Percentiles rank a stretch among this genome's conserved stretches.
phyloP scores from a whole-genome alignment of 2,113 vertebrate genomes.

The Sebastes schlegelii region DNA sequence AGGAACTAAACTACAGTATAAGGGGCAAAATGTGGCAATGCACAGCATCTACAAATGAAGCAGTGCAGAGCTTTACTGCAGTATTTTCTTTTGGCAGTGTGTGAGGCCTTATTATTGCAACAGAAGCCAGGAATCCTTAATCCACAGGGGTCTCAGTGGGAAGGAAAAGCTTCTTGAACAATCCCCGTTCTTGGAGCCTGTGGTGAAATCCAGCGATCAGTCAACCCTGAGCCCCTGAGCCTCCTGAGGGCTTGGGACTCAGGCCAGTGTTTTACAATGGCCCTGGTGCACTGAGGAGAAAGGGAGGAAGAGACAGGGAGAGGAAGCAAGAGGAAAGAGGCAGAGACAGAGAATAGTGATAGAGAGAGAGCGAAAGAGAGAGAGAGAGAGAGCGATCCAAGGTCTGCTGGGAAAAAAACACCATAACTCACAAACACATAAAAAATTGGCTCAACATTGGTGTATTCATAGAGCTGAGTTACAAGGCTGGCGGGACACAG shows the following conservation, averaged over 20 bases:
- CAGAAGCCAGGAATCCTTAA: conserved; percentile 78
- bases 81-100: conserved; percentile 65
- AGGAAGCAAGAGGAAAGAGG: conserved; percentile 6
- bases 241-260: conserved; percentile 71
- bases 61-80: conserved; percentile 51
- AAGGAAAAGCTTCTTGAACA: conserved; percentile 74
- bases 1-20: neutral
- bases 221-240: conserved; percentile 76
- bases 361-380: conserved; percentile 6
- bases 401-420: conserved; percentile 47
- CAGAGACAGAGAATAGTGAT: conserved; percentile 34
- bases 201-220: conserved; percentile 78
- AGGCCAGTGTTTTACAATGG: conserved; percentile 72
- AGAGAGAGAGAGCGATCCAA: conserved; percentile 33
- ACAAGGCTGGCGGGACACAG: conserved; percentile 41
- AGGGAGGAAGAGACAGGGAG: conserved; percentile 16
- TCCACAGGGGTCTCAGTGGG: conserved; percentile 76
- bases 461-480: conserved; percentile 55
- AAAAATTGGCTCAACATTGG: conserved; percentile 45
- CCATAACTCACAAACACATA: conserved; percentile 54
- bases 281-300: conserved; percentile 35
- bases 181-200: conserved; percentile 71
- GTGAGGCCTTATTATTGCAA: conserved; percentile 78
- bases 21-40: conserved; percentile 9
- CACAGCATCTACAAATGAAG: conserved; percentile 40